Evolutionary conservation across 2,797 vertebrate genomes (phyloP), one percentile per base, ranked within the genome.

Genomic region (Oceanodroma leucorhoa): DNA sequence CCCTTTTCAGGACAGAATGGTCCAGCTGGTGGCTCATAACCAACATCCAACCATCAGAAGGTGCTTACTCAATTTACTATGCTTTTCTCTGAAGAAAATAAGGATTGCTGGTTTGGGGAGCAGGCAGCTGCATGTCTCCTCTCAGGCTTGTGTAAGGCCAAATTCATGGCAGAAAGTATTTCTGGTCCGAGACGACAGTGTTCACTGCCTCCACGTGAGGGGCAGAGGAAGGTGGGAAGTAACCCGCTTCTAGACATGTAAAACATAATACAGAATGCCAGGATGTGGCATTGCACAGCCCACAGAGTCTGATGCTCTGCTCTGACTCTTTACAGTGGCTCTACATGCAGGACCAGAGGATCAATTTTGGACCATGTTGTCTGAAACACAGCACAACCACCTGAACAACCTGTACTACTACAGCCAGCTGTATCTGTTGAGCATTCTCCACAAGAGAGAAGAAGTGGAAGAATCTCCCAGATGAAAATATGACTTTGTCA

Each of bases 1-100:
- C 61, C n/a, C 19, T 94, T 80, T 87, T 78, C 73, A 86, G 62
- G 58, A 43, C 50, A 72, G 58, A 88, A 83, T 21, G n/a, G 54
- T 72, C 46, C 58, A 80, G 30, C 76, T 86, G 48, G 50, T 61
- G 58, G 29, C 64, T 80, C 32, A 36, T 58, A 90, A 85, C 17
- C 22, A 36, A 71, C 43, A 85, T 53, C 45, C 50, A 79, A 4
- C 30, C 76, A 61, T 76, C 64, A 48, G 34, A 69, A 82, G 16
- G 26, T 0, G 0, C 24, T 61, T 32, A 77, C 22, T 62, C 30
- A 46, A 7, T 57, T 45, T 43, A 23, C 8, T 29, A 1, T 15
- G 18, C 15, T 86, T 79, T 79, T 20, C 62, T 75, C 50, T 43
- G 58, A n/a, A 81, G 30, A 46, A 87, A 54, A 41, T 6, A 32